Percentiles rank a stretch among this genome's conserved stretches.
These are phyloP conservation scores for Parus major DNA, from an alignment of 2,113 vertebrate species.

Conservation along the genomic window DNA sequence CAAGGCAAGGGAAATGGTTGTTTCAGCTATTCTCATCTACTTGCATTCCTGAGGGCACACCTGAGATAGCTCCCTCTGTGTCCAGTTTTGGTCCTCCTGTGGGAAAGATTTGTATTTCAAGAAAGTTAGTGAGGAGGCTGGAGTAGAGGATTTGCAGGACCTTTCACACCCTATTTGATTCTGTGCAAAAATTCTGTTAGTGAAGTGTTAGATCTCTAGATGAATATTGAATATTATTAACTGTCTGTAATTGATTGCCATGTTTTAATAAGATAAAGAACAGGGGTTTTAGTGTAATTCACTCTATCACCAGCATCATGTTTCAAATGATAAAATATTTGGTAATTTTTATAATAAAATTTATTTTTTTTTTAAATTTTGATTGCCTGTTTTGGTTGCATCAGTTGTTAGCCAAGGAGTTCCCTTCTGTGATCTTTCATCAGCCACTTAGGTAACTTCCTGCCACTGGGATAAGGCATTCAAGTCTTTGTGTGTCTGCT, in stretches of 20 bases:
- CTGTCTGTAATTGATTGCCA: neutral
- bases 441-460: neutral
- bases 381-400: neutral
- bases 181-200: neutral
- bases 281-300: neutral
- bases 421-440: neutral
- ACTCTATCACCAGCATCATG: neutral
- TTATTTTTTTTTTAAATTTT: neutral
- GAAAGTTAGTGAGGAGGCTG: neutral
- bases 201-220: neutral
- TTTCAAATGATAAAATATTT: neutral
- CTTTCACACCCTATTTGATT: neutral
- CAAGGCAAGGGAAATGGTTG: neutral
- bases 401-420: neutral
- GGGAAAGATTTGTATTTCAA: neutral
- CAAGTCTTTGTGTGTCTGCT: neutral
- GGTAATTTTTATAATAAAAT: neutral
- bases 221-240: neutral
- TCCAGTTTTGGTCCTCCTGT: neutral
- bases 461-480: neutral
- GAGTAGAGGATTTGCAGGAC: neutral
- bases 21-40: neutral
- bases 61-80: neutral
- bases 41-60: neutral
- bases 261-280: neutral